Percentiles rank a stretch among this genome's conserved stretches.
phyloP scores from a whole-genome alignment of 2,797 vertebrate genomes.

The Anisognathus igniventris region DNA sequence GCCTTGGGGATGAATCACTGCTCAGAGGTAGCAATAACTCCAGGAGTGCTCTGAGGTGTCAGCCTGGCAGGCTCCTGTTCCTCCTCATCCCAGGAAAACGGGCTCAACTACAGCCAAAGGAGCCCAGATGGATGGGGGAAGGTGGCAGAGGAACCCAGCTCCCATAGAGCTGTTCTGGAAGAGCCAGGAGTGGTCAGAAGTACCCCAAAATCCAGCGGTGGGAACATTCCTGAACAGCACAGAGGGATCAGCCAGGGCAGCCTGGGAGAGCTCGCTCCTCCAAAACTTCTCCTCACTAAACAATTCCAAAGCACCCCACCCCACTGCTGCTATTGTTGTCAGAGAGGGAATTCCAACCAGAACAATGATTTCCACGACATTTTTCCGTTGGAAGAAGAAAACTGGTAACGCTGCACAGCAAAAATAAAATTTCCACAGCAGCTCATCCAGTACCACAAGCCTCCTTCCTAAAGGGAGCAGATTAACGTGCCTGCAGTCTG shows the following conservation, averaged over 20 bases:
- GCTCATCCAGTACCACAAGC: background rate
- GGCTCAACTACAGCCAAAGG: background rate
- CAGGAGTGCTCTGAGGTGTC: background rate
- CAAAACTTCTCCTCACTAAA: background rate
- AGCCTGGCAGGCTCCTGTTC: background rate
- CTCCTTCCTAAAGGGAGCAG: background rate
- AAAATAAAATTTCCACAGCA: background rate
- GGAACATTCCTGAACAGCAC: accelerated
- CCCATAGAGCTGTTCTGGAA: background rate
- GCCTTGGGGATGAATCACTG: background rate
- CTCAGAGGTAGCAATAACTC: background rate
- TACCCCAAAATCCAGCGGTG: accelerated
- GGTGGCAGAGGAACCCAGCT: background rate
- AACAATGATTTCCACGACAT: background rate
- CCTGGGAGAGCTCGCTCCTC: background rate
- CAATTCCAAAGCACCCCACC: slow-evolving; percentile 26
- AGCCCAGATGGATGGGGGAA: background rate
- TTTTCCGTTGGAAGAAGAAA: background rate
- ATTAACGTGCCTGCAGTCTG: background rate
- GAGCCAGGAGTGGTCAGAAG: background rate
- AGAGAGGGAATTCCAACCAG: slow-evolving; percentile 46
- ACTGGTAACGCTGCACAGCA: background rate
- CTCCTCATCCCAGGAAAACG: background rate
- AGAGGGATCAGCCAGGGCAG: background rate
- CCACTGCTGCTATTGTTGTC: slow-evolving; percentile 28